Evolutionary conservation across 2,113 vertebrate genomes (phyloP).

Genomic region (Nyctereutes procyonoides): DNA sequence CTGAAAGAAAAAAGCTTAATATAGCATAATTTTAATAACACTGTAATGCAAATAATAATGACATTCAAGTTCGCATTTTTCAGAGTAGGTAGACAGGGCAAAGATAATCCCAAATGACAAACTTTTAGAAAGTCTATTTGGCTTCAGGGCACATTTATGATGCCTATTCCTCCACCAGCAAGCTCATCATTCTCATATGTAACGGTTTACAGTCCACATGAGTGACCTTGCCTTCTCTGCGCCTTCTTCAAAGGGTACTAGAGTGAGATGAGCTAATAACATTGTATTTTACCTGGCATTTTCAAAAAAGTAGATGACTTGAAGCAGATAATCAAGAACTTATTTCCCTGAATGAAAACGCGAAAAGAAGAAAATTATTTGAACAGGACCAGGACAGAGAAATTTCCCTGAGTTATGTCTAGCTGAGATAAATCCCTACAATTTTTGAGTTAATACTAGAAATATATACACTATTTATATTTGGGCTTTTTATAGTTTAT

Average conservation of each 20-base stretch:
- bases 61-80: not conserved
- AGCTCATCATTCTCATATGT: not conserved
- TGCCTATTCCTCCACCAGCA: not conserved
- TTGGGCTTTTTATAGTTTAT: not conserved
- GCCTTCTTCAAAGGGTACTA: not conserved
- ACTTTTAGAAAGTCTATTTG: not conserved
- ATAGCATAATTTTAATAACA: not conserved
- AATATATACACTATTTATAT: not conserved
- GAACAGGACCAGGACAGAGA: not conserved
- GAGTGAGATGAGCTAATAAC: not conserved
- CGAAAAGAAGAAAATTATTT: slow-evolving; percentile 7
- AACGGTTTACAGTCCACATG: not conserved
- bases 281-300: not conserved
- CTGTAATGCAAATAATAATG: not conserved
- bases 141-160: not conserved
- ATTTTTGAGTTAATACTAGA: not conserved
- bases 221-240: not conserved
- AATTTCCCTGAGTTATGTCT: not conserved
- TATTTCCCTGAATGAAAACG: not conserved
- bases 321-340: not conserved
- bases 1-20: not conserved
- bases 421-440: not conserved
- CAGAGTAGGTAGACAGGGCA: not conserved
- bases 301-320: not conserved
- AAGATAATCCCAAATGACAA: not conserved